These are phyloP conservation scores for Microchrysa polita DNA, from an alignment of 2,888 invertebrate genomes.

Conservation along the genomic window DNA sequence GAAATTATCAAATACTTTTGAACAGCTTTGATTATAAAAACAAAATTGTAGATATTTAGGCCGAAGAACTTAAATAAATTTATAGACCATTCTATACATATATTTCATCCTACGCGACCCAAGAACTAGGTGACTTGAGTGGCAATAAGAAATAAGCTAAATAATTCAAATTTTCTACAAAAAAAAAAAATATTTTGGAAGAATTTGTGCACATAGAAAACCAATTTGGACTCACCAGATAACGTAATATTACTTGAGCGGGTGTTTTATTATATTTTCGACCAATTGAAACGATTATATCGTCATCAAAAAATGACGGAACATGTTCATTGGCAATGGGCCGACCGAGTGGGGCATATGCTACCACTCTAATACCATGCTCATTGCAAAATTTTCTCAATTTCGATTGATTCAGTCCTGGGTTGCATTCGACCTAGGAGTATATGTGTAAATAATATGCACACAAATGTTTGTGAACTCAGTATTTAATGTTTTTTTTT, in stretches of 20 bases:
- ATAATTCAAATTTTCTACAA: no score
- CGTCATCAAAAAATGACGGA: slow-evolving; percentile 67
- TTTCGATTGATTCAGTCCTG: slow-evolving; percentile 76
- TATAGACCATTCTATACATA: no score
- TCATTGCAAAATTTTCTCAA: slow-evolving; percentile 74
- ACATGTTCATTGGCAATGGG: slow-evolving; percentile 64
- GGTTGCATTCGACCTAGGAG: slow-evolving; percentile 64
- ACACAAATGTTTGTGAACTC: slow-evolving; percentile 51
- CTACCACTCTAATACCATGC: slow-evolving; percentile 72
- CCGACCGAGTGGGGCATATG: slow-evolving; percentile 79
- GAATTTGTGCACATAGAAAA: no score
- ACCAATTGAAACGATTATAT: slow-evolving; percentile 67
- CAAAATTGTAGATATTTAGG: no score
- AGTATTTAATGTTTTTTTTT: background rate
- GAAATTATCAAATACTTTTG: no score
- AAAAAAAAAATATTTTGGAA: no score
- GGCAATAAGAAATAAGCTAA: no score
- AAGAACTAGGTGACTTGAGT: no score
- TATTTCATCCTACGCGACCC: no score
- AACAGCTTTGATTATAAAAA: no score
- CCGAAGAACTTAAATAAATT: no score
- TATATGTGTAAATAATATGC: background rate
- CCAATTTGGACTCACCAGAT: slow-evolving; percentile 72
- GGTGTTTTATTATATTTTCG: slow-evolving; percentile 72
- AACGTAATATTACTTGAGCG: slow-evolving; percentile 72